Evolutionary conservation across 2,888 invertebrate species (phyloP), one percentile per base, ranked within the genome.

Genomic region (Eledone cirrhosa): DNA sequence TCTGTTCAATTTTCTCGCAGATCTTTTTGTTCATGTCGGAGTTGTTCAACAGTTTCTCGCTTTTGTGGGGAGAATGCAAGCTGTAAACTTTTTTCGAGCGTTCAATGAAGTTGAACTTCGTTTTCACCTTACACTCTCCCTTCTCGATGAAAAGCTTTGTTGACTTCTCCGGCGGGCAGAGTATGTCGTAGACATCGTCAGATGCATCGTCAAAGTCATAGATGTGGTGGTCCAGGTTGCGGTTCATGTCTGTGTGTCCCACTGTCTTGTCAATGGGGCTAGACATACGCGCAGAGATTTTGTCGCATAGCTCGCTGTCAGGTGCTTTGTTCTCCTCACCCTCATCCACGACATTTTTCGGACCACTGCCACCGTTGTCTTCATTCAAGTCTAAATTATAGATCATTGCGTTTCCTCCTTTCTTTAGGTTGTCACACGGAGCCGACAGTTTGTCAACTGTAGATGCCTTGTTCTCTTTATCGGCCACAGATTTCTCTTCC

Each of bases 121-220:
- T 41, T 14, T 41, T 5, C 3, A 41, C 22, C 41, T 72, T 72
- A 29, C 24, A 41, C 7, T 72, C 72, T 72, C 67, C 31, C 14
- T 72, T 72, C 31, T 72, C 72, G 2, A 29, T 31, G n/a, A 41
- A 72, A 29, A 41, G 31, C n/a, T 33, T 72, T n/a, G n/a, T 1
- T 5, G 41, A 41, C 3, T 41, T 41, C 41, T 41, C 41, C 5
- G 41, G 41, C 5, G 41, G 41, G 41, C 41, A 41, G 41, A 41
- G 5, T 41, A 41, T 41, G 41, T 41, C 3, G 41, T 72, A 72
- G 33, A 72, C 41, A 22, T 72, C 72, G 22, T 72, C 72, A 8
- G 72, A 11, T 13, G 72, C 41, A 33, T 72, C 72, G 5, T 72
- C 72, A 72, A 72, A 72, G 33, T 72, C 72, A 33, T 72, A 72